These are phyloP conservation scores for Bos javanicus DNA, from an alignment of 2,113 vertebrate species.

Conservation along the genomic window DNA sequence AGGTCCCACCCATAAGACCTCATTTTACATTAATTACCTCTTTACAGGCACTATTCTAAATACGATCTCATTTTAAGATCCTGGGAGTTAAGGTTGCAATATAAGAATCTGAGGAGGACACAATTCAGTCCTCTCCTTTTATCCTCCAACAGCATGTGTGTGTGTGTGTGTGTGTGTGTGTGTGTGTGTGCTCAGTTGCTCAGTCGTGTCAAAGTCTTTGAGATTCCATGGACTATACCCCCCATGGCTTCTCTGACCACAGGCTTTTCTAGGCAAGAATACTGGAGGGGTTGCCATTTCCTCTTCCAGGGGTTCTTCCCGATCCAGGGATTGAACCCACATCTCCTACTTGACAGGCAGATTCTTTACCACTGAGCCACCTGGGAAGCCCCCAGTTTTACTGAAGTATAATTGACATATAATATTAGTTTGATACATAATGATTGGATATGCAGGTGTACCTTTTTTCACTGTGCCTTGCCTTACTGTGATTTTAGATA, in stretches of 20 bases:
- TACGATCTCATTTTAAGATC: neutral
- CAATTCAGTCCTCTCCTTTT: neutral
- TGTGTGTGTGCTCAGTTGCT: neutral
- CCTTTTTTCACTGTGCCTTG: neutral
- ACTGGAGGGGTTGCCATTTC: neutral
- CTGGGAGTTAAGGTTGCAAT: neutral
- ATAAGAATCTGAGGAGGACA: neutral
- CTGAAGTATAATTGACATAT: neutral
- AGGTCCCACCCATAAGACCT: neutral
- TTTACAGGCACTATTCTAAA: neutral
- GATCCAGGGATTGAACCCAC: neutral
- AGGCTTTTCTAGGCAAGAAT: neutral
- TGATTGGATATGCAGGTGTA: neutral
- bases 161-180: neutral
- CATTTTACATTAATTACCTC: neutral
- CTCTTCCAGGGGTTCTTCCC: neutral
- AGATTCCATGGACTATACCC: neutral
- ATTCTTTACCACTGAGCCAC: neutral
- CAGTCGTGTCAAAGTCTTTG: neutral
- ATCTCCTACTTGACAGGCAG: neutral
- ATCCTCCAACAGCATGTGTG: neutral
- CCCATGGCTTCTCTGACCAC: fast-evolving
- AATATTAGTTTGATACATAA: neutral
- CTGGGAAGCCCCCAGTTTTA: neutral
- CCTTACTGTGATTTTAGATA: neutral